These are phyloP conservation scores for Xestia ashworthii DNA, from an alignment of 2,888 invertebrate species.

Conservation along the genomic window DNA sequence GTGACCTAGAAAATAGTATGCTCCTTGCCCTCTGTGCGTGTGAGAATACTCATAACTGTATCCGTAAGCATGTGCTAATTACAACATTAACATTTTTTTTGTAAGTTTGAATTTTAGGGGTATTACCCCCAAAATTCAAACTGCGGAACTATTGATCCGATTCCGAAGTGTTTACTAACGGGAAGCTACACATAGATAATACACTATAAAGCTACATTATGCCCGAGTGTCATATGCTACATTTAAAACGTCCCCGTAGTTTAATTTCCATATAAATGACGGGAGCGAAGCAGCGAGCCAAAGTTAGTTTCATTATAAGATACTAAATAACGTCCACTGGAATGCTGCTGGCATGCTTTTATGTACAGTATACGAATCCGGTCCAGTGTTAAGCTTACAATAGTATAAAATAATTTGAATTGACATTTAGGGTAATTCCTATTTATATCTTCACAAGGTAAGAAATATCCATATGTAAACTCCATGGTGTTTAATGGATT, in stretches of 20 bases:
- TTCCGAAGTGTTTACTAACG: neutral
- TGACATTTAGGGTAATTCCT: neutral
- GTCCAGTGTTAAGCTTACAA: neutral
- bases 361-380: neutral
- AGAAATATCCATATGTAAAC: neutral
- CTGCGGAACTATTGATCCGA: neutral
- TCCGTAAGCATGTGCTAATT: neutral
- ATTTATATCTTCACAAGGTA: neutral
- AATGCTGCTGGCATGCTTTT: neutral
- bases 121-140: no score
- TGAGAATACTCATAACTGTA: neutral
- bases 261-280: neutral
- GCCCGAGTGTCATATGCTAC: neutral
- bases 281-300: neutral
- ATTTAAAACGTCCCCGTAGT: neutral
- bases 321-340: neutral
- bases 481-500: conserved; percentile 19
- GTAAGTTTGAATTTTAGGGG: neutral
- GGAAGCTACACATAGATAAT: no score
- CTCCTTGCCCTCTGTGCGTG: neutral
- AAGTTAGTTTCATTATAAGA: neutral
- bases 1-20: neutral
- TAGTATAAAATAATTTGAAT: neutral
- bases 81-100: neutral
- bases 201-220: no score